Percentiles rank a stretch among this genome's conserved stretches.
phyloP scores from a whole-genome alignment of 1,140 invertebrate genomes.

The Euura saliciscinereae region DNA sequence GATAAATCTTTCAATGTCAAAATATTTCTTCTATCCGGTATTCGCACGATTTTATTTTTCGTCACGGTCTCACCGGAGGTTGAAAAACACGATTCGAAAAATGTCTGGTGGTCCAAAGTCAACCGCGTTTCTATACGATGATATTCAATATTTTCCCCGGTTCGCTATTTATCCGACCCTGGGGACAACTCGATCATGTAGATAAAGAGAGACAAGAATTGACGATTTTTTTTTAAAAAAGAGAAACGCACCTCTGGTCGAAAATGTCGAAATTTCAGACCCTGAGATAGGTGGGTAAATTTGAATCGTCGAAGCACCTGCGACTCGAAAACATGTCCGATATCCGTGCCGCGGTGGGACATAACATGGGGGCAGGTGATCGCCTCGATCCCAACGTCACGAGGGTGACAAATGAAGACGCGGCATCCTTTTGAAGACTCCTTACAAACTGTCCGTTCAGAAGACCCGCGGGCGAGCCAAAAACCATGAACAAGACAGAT shows the following conservation, averaged over 20 bases:
- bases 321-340: background rate
- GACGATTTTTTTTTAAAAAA: background rate
- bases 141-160: too few relatives aligned
- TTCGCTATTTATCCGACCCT: background rate
- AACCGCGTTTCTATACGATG: too few relatives aligned
- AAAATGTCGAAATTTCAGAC: too few relatives aligned
- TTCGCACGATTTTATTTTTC: slow-evolving; percentile 10
- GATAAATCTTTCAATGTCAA: slow-evolving; percentile 42
- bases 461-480: background rate
- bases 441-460: background rate
- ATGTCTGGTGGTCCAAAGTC: too few relatives aligned
- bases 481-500: background rate
- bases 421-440: slow-evolving; percentile 20
- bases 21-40: slow-evolving; percentile 39
- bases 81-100: too few relatives aligned
- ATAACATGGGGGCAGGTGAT: slow-evolving; percentile 3
- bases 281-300: background rate
- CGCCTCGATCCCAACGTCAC: background rate
- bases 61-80: too few relatives aligned
- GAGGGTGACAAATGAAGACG: slow-evolving; percentile 11
- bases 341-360: background rate
- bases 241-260: background rate
- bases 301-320: background rate
- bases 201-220: background rate
- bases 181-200: background rate